Evolutionary conservation across 2,797 vertebrate genomes (phyloP).

Genomic region (Gymnopithys bicolor): DNA sequence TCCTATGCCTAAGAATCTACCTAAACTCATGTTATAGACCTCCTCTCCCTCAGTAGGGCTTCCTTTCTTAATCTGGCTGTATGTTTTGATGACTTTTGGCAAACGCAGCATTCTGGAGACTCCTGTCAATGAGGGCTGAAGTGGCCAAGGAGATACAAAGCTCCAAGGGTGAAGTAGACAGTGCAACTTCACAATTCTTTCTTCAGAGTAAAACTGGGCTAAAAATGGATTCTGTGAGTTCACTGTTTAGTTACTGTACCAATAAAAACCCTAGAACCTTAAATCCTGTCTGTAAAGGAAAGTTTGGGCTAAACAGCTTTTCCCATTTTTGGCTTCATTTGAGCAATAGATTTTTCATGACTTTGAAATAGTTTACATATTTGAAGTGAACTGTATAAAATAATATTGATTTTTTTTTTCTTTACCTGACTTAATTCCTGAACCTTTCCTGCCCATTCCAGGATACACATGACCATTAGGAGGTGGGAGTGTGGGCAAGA

Average conservation of each 20-base stretch:
- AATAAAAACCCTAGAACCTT: neutral
- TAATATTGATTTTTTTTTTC: neutral
- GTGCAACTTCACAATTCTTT: neutral
- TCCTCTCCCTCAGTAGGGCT: neutral
- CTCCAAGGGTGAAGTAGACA: neutral
- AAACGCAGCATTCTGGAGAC: neutral
- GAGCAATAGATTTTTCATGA: neutral
- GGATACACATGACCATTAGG: fast-evolving
- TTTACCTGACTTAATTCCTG: neutral
- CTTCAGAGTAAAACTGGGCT: neutral
- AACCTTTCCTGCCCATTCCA: neutral
- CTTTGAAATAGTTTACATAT: neutral
- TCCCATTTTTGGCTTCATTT: neutral
- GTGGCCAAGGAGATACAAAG: neutral
- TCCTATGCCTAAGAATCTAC: neutral
- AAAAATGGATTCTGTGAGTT: neutral
- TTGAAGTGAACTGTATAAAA: neutral
- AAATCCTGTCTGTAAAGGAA: neutral
- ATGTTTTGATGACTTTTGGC: neutral
- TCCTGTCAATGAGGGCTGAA: neutral
- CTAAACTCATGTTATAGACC: neutral
- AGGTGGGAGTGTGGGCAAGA: neutral
- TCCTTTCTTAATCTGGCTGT: neutral
- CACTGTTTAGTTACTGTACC: neutral
- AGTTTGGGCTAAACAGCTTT: neutral